phyloP scores from a whole-genome alignment of 2,113 vertebrate genomes.

The Triplophysa dalaica region DNA sequence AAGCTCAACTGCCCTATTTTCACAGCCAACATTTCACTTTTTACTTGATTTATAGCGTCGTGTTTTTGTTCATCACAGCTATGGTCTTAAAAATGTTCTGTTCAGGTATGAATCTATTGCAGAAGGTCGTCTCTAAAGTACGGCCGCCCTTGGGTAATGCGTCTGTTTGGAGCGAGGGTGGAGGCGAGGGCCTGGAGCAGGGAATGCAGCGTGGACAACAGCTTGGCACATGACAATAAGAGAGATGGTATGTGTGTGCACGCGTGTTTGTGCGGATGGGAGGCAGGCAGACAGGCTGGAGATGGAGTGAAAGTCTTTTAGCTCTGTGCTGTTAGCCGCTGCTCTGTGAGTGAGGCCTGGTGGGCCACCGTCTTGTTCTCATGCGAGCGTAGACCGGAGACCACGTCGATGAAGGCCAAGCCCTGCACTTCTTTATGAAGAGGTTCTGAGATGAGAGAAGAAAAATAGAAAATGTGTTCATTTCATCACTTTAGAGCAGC shows the following conservation, averaged over 20 bases:
- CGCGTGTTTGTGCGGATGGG: slow-evolving; percentile 17
- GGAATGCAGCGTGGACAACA: slow-evolving; percentile 49
- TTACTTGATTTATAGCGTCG: not conserved
- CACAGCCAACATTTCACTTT: too few relatives aligned
- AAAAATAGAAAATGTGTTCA: not conserved
- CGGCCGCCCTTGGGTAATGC: slow-evolving; percentile 63
- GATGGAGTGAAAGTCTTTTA: slow-evolving; percentile 74
- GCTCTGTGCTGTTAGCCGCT: slow-evolving; percentile 93
- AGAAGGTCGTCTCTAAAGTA: slow-evolving; percentile 72
- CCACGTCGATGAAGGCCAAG: slow-evolving; percentile 90
- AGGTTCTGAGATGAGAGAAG: slow-evolving; percentile 64
- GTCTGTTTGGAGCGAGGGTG: slow-evolving; percentile 76
- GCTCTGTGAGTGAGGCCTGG: slow-evolving; percentile 97
- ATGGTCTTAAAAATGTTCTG: slow-evolving; percentile 78
- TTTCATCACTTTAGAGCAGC: too few relatives aligned
- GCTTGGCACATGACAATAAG: slow-evolving; percentile 75
- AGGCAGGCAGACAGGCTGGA: slow-evolving; percentile 41
- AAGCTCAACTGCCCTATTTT: slow-evolving; percentile 56
- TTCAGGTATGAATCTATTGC: slow-evolving; percentile 65
- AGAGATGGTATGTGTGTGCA: slow-evolving; percentile 46
- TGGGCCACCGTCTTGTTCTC: slow-evolving; percentile 98
- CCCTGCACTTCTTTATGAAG: slow-evolving; percentile 90
- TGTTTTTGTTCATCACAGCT: slow-evolving; percentile 75
- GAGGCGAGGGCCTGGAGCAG: slow-evolving; percentile 53
- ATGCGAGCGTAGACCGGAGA: slow-evolving; percentile 91